Percentiles rank a stretch among this genome's conserved stretches.
Conservation (phyloP, 2,888 invertebrate species). For the Drosophila ezoana region DNA sequence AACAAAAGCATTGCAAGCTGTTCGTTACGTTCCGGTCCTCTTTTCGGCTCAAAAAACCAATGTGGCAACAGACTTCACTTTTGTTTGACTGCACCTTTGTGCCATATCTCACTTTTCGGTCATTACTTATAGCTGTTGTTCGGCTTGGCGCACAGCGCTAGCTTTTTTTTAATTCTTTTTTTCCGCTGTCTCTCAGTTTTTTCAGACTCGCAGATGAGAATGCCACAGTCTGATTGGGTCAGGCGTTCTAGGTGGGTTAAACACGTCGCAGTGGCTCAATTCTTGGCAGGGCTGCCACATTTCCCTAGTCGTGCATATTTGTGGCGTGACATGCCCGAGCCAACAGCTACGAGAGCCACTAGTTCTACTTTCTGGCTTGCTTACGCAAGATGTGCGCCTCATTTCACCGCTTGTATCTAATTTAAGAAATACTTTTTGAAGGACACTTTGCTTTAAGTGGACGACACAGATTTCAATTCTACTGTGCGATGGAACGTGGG, state of each 20-base stretch:
- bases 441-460: slow-evolving; percentile 74
- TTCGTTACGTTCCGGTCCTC: slow-evolving; percentile 31
- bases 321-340: slow-evolving; percentile 2
- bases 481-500: background rate
- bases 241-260: background rate
- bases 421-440: slow-evolving; percentile 81
- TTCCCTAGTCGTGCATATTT: background rate
- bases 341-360: background rate
- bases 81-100: slow-evolving; percentile 28
- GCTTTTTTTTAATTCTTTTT: background rate
- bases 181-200: background rate
- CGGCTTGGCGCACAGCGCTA: background rate
- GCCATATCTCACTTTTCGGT: slow-evolving; percentile 24
- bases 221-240: background rate
- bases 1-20: slow-evolving; percentile 27
- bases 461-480: slow-evolving; percentile 52
- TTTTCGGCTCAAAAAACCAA: slow-evolving; percentile 49
- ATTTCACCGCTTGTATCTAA: slow-evolving; percentile 77
- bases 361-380: slow-evolving; percentile 20
- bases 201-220: background rate
- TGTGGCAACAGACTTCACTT: slow-evolving; percentile 38
- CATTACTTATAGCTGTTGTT: slow-evolving; percentile 18
- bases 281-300: background rate
- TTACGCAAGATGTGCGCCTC: slow-evolving; percentile 45
- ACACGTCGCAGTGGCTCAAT: background rate